Base-by-base conservation (phyloP, 1,140 invertebrate genomes). In the Zelostemma sp. region DNA sequence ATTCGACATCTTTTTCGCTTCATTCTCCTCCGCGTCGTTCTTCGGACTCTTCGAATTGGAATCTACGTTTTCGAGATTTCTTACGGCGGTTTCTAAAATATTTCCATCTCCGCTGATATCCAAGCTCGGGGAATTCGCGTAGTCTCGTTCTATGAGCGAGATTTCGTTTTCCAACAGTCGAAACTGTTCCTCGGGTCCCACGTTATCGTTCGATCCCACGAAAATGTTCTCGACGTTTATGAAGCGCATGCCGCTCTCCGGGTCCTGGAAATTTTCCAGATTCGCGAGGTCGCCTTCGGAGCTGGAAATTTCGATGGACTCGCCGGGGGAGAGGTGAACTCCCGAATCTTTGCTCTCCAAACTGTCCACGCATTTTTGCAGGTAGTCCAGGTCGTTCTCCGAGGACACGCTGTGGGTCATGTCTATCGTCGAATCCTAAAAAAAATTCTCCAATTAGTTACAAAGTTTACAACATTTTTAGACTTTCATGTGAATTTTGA, bases 341-440 rank as follows among this genome's bases (percentile, higher is more conserved):
- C 72, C 72, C 0, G 72, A 72, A 33, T 74, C 72, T 16, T 74
- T 72, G 50, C 72, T 74, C 28, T 74, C 68, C 1, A 74, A 49
- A 49, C 65, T 66, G 65, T 63, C 64, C 15, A 74, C 50, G 18
- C 72, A 74, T 57, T 74, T 69, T 49, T 74, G 68, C 5, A 74
- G 9, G 9, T 74, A 74, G 12, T 74, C 68, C 1, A 71, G 50
- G 11, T 72, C 71, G 6, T 43, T 73, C 49, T 70, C 48, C 1
- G 48, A 51, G n/a, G 45, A 14, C 21, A 59, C 33, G 21, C 46
- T 38, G 16, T 49, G 25, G 6, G 47, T 51, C 0, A 47, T 28
- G 18, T 51, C 38, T 17, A 60, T 15, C 35, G 33, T 51, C 9
- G 57, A 51, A 31, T 60, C 57, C 16, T 60, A 19, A 46, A n/a